These are phyloP conservation scores for Oscheius sp. DNA, from an alignment of 2,888 invertebrate species.

Conservation along the genomic window DNA sequence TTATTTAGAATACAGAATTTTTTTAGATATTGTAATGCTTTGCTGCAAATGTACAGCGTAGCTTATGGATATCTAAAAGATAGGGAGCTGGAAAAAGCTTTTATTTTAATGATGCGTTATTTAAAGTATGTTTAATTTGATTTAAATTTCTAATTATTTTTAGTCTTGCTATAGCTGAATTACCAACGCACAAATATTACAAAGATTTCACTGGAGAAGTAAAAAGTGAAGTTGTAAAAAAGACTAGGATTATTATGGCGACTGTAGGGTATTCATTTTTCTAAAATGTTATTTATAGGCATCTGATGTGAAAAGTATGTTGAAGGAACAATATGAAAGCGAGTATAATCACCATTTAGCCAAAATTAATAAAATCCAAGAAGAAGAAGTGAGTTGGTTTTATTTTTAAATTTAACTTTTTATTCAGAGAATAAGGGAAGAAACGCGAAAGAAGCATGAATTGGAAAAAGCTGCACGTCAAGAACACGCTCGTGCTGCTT, in stretches of 20 bases:
- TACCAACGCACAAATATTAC: conserved; percentile 35
- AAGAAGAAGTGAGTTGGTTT: conserved; percentile 13
- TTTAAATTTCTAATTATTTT: conserved; percentile 16
- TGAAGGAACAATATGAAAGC: neutral
- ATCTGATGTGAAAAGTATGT: conserved; percentile 5
- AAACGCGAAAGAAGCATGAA: neutral
- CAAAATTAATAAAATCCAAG: neutral
- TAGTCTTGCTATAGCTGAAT: conserved; percentile 25
- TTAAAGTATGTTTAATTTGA: conserved; percentile 20
- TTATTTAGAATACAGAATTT: neutral
- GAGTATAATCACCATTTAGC: conserved; percentile 11
- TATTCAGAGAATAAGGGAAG: neutral
- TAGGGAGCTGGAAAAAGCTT: conserved; percentile 29
- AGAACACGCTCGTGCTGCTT: conserved; percentile 20
- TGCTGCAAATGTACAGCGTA: conserved; percentile 39
- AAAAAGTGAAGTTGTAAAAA: neutral
- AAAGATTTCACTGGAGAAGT: neutral
- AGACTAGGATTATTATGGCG: conserved; percentile 6
- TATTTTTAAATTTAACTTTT: neutral
- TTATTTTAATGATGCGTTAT: conserved; percentile 33
- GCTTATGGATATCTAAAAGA: conserved; percentile 26
- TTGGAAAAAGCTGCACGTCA: neutral
- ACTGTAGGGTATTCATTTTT: neutral
- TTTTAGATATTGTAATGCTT: conserved; percentile 39
- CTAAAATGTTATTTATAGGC: neutral